Evolutionary conservation across 1,140 invertebrate species (phyloP).

Genomic region (Drosophila pseudoananassae): DNA sequence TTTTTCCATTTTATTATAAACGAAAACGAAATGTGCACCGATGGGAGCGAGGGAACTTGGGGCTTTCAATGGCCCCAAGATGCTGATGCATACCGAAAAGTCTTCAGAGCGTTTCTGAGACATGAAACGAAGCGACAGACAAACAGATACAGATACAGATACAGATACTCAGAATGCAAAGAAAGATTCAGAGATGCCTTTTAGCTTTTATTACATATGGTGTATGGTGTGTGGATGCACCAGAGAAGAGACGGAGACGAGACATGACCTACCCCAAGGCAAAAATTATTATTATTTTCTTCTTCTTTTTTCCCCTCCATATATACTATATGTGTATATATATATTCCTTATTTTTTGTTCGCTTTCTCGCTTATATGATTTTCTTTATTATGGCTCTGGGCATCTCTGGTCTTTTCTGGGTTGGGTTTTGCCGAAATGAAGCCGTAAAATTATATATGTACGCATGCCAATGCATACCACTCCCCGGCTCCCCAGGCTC

Average conservation of each 20-base stretch:
- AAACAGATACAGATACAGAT: slow-evolving; percentile 23
- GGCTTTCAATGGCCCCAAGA: slow-evolving; percentile 39
- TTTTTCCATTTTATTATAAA: slow-evolving; percentile 43
- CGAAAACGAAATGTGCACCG: slow-evolving; percentile 57
- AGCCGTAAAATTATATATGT: slow-evolving; percentile 72
- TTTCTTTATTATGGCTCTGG: slow-evolving; percentile 60
- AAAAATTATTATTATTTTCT: slow-evolving; percentile 75
- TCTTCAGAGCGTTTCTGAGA: slow-evolving; percentile 60
- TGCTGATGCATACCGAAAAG: slow-evolving; percentile 61
- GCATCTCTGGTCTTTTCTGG: slow-evolving; percentile 44
- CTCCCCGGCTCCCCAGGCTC: neutral
- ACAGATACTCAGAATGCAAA: slow-evolving; percentile 28
- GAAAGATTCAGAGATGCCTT: slow-evolving; percentile 53
- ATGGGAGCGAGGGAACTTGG: neutral
- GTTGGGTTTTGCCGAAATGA: slow-evolving; percentile 65
- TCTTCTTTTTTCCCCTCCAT: slow-evolving; percentile 28
- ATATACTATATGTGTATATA: slow-evolving; percentile 15
- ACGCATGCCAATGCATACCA: slow-evolving; percentile 29
- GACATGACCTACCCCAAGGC: slow-evolving; percentile 77
- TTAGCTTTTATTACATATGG: slow-evolving; percentile 72
- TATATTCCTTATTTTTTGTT: slow-evolving; percentile 22
- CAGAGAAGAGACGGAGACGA: slow-evolving; percentile 29
- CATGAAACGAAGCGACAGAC: slow-evolving; percentile 65
- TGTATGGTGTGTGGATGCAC: slow-evolving; percentile 23
- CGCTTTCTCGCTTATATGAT: slow-evolving; percentile 46